Evolutionary conservation across 2,797 vertebrate genomes (phyloP), one percentile per base, ranked within the genome.

Genomic region (Muraenolepis orangiensis): DNA sequence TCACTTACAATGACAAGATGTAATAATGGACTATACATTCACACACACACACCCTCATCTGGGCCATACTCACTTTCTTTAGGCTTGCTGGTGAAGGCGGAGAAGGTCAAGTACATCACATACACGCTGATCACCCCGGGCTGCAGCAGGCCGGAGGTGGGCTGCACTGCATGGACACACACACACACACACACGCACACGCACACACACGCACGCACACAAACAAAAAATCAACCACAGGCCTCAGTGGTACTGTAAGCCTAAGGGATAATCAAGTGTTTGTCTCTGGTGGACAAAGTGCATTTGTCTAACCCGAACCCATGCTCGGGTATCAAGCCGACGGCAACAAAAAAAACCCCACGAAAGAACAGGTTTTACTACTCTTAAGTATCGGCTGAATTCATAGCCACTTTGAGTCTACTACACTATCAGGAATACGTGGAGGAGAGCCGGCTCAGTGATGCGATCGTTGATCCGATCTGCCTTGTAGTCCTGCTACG

Each of bases 31-130:
- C 23, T 57, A 57, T n/a, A n/a, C 6, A n/a, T 57, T 57, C 51
- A 57, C 20, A n/a, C 51, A n/a, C 5, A 0, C 6, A 23, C 6
- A 8, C 3, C 51, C 51, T 23, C 3, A 23, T 57, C 51, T 11
- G 34, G 38, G 68, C 78, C 42, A 68, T 70, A 93, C 96, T 95
- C 88, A 99, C 98, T 86, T 88, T 99, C 96, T 84, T 90, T 91
- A 12, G 98, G 97, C 84, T 98, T 98, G 93, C 96, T 99, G 84
- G 96, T 94, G 76, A 99, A 93, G 1, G 98, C 95, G 2, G 98
- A 99, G 89, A 98, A 99, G 32, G 98, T 99, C 82, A 99, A 96
- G 82, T 99, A 99, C 86, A 98, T 98, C 79, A 98, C 97, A 0
- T 99, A 99, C 82, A 98, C 95, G 82, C 95, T 98, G 91, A 99